Evolutionary conservation across 35 echinoderm and acorn worm species (phyloP).

Genomic region (Amphiura filiformis): DNA sequence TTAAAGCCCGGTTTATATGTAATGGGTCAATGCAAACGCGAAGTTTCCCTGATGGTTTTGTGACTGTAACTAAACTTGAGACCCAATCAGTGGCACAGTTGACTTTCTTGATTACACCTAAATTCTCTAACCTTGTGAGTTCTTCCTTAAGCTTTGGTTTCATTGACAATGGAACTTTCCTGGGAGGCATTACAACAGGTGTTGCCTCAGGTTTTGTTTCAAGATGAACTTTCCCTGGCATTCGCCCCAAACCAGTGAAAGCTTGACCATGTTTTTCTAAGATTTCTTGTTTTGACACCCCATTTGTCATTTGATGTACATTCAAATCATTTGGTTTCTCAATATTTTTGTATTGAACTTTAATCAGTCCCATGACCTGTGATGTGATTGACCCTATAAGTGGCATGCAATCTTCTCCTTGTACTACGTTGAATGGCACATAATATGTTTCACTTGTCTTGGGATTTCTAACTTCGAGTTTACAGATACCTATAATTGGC

Average conservation of each 20-base stretch:
- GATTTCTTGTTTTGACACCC: too few relatives aligned
- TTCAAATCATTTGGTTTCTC: not conserved
- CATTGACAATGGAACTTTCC: constrained; percentile 47
- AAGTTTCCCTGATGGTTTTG: not conserved
- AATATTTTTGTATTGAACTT: not conserved
- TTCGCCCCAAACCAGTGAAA: constrained; percentile 36
- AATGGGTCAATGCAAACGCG: constrained; percentile 52
- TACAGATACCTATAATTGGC: not conserved
- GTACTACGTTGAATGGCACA: not conserved
- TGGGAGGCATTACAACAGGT: constrained; percentile 47
- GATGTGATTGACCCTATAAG: constrained; percentile 34
- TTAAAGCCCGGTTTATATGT: constrained; percentile 45
- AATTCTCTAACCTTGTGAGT: constrained; percentile 44
- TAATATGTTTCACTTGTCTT: not conserved
- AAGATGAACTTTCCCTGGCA: constrained; percentile 35
- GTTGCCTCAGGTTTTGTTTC: not conserved
- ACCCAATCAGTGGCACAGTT: constrained; percentile 66
- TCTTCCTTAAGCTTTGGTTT: constrained; percentile 67
- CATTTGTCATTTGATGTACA: too few relatives aligned
- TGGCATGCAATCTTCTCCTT: constrained; percentile 29
- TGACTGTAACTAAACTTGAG: constrained; percentile 17
- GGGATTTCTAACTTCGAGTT: not conserved
- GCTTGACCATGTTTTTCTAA: too few relatives aligned
- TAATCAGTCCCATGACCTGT: constrained; percentile 33
- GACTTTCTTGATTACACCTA: constrained; percentile 66